Evolutionary conservation across 2,888 invertebrate genomes (phyloP).

Genomic region (Zhuqinia jingwanae): DNA sequence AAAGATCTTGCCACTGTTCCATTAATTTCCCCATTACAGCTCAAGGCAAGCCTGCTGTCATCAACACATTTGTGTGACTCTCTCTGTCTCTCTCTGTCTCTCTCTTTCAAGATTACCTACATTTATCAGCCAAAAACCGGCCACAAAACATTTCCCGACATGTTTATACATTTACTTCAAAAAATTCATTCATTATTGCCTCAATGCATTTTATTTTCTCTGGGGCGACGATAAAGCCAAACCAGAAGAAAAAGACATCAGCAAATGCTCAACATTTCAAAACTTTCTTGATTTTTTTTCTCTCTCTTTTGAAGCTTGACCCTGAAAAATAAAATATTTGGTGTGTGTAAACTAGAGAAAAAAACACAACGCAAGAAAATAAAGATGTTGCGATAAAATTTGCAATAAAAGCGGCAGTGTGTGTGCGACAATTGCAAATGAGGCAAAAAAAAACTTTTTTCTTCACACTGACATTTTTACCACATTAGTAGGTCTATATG

Average conservation of each 20-base stretch:
- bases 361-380: neutral
- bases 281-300: too few species aligned
- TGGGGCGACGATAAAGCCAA: neutral
- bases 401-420: neutral
- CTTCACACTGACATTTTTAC: constrained; percentile 6
- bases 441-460: neutral
- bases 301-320: constrained; percentile 14
- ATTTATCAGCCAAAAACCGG: constrained; percentile 19
- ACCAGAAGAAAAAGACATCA: neutral
- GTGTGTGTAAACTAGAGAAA: neutral
- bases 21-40: constrained; percentile 29
- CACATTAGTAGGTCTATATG: constrained; percentile 20
- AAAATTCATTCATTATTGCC: constrained; percentile 26
- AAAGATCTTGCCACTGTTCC: constrained; percentile 16
- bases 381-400: neutral
- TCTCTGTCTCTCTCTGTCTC: too few species aligned
- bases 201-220: neutral
- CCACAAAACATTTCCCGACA: constrained; percentile 4
- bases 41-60: constrained; percentile 22
- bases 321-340: constrained; percentile 44
- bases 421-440: constrained; percentile 19
- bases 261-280: constrained; percentile 9
- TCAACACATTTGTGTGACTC: constrained; percentile 11
- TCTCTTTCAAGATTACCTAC: neutral
- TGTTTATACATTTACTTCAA: constrained; percentile 52